phyloP scores from a whole-genome alignment of 2,113 vertebrate genomes.

The Syrmaticus mikado region DNA sequence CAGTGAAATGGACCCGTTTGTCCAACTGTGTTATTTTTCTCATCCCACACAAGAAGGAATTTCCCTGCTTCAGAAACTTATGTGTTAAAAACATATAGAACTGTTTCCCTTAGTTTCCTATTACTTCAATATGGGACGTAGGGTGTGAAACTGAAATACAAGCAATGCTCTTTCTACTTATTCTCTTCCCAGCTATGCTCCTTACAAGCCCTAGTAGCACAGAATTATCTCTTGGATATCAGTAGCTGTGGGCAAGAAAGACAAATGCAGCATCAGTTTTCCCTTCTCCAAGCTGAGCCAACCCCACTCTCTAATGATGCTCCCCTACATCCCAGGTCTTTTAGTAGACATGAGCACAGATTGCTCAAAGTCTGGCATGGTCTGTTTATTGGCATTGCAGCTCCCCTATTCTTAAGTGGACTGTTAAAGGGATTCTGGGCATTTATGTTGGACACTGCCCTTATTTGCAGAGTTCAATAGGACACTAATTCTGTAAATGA shows the following conservation, averaged over 20 bases:
- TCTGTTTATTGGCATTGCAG: neutral
- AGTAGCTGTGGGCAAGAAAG: rapidly evolving
- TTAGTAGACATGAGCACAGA: neutral
- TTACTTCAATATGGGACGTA: neutral
- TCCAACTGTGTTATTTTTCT: neutral
- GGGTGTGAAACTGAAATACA: neutral
- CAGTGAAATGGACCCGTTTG: neutral
- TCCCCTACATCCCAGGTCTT: neutral
- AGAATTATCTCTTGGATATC: neutral
- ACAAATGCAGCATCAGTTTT: rapidly evolving
- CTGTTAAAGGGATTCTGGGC: neutral
- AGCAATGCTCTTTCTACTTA: neutral
- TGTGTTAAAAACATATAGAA: neutral
- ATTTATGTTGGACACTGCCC: neutral
- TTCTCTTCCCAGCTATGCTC: neutral
- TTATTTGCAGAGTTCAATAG: neutral
- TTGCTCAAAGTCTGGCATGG: neutral
- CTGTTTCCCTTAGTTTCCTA: neutral
- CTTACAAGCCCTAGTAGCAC: neutral
- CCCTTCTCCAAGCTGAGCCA: neutral
- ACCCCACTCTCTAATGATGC: too few relatives aligned
- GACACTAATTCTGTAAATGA: neutral
- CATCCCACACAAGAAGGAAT: neutral
- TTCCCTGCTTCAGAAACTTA: neutral
- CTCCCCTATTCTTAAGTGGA: neutral